A percentile compares a stretch with the other conserved stretches of the same genome.
Evolutionary conservation across 2,113 vertebrate species (phyloP).

Genomic region (Lathamus discolor): DNA sequence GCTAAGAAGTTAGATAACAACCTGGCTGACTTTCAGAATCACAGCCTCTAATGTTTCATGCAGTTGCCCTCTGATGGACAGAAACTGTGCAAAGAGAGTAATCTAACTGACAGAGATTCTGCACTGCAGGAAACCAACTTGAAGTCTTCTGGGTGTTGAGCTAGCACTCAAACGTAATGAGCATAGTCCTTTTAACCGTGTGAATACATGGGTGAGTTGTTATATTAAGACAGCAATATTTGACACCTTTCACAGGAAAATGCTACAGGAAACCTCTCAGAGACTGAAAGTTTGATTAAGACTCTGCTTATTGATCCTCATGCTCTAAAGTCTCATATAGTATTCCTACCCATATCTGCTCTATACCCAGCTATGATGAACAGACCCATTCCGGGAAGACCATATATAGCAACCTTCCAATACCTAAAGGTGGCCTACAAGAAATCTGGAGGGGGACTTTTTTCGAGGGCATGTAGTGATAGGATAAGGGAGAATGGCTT

Average conservation of each 20-base stretch:
- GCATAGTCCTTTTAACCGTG: background rate
- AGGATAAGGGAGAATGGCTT: no score
- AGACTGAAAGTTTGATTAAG: background rate
- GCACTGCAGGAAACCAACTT: background rate
- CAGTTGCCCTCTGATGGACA: background rate
- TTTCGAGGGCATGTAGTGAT: no score
- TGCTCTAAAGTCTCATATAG: rapidly evolving
- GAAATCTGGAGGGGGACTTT: no score
- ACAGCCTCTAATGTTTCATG: background rate
- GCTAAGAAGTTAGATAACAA: background rate
- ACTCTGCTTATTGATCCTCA: background rate
- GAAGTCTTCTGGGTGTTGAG: background rate
- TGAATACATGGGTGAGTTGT: background rate
- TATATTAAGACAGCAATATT: background rate
- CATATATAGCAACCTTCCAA: no score
- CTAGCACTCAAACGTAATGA: background rate
- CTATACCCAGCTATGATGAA: background rate
- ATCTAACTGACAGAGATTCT: background rate
- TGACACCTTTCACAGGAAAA: background rate
- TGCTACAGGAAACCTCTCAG: background rate
- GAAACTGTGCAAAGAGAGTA: background rate
- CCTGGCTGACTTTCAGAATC: background rate
- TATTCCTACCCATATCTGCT: background rate
- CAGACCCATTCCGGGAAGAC: background rate
- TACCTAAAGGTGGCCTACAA: no score